Evolutionary conservation across 2,113 vertebrate species (phyloP), one percentile per base, ranked within the genome.

Genomic region (Hystrix cristata): DNA sequence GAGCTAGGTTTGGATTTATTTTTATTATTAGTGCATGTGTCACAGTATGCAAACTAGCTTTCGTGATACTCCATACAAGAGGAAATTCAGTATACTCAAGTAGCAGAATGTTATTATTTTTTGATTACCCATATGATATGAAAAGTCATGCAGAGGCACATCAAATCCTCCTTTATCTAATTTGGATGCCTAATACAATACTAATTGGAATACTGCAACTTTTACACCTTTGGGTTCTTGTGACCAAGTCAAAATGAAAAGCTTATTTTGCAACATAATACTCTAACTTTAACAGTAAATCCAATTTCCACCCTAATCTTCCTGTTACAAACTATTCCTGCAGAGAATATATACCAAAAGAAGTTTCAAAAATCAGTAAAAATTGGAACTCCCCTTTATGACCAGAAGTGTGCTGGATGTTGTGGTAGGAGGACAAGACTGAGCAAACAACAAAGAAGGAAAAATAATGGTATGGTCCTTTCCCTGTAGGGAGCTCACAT

Each of bases 201-300:
- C 48, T 96, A 81, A 74, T 87, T 69, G 53, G 19, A 93, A 23
- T 80, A 90, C 31, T 83, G 21, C n/a, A 69, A 65, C 53, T 57
- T 81, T 91, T 84, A 16, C 12, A 69, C 38, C 34, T 60, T 51
- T 93, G 71, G 60, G 53, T 74, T 95, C 74, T 72, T 90, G 29
- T 87, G 79, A 9, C 67, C 46, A 86, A 48, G 59, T 80, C 34
- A 94, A 69, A 89, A 93, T 74, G 29, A 83, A 85, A 62, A 78
- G 7, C 27, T 48, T 84, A 43, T 31, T 25, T 87, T 43, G 87
- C 15, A 62, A 72, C 38, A 55, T 55, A 91, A 84, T 92, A 69
- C 9, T 94, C 23, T 57, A 85, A 85, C 59, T 94, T 91, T 89
- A 96, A 89, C 92, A 10, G 90, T 84, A 74, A 92, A 65, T 65